These are phyloP conservation scores for Darevskia nairensis DNA, from an alignment of 2,797 vertebrate genomes.

Conservation along the genomic window DNA sequence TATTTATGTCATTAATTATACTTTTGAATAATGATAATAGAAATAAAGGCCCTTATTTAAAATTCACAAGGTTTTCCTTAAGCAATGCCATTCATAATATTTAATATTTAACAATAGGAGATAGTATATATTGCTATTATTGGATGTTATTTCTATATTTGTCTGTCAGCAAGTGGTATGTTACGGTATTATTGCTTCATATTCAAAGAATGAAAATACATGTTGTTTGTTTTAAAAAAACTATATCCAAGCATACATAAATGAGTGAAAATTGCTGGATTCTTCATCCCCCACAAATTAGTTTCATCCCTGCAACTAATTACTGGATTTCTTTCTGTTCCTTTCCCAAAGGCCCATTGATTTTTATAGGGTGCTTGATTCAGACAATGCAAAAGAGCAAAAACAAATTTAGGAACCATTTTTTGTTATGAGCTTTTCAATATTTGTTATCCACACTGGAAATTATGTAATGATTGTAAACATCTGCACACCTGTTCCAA, in stretches of 20 bases:
- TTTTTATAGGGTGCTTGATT: neutral
- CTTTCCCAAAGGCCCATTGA: neutral
- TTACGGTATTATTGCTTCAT: neutral
- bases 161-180: neutral
- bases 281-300: neutral
- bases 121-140: neutral
- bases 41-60: neutral
- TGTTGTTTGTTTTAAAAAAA: neutral
- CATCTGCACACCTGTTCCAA: constrained; percentile 7
- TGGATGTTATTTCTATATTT: neutral
- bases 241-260: neutral
- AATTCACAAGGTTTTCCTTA: neutral
- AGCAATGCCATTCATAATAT: neutral
- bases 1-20: neutral
- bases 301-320: neutral
- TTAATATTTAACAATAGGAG: neutral
- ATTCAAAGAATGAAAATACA: neutral
- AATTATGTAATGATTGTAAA: constrained; percentile 25
- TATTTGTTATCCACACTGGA: constrained; percentile 3
- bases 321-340: neutral
- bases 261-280: neutral
- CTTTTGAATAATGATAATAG: too few relatives aligned
- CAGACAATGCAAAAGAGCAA: neutral
- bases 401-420: neutral
- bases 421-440: neutral